Evolutionary conservation across 1,140 invertebrate species (phyloP).

Genomic region (Pachypsylla venusta): DNA sequence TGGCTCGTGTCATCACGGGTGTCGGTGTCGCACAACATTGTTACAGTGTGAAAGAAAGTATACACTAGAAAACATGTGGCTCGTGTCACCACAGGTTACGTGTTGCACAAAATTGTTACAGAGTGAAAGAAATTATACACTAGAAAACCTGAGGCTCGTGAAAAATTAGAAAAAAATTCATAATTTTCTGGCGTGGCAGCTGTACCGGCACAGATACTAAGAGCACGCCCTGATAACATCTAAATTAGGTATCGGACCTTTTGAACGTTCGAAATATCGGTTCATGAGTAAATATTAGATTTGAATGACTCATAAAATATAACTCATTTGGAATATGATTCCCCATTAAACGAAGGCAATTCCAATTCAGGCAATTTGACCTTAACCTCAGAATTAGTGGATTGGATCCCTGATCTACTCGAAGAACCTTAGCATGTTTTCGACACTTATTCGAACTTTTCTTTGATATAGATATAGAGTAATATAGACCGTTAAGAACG

Average conservation of each 20-base stretch:
- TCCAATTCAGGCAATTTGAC: neutral
- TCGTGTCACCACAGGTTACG: too few relatives aligned
- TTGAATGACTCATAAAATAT: neutral
- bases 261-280: neutral
- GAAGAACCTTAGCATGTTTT: neutral
- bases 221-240: neutral
- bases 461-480: neutral
- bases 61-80: too few relatives aligned
- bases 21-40: too few relatives aligned
- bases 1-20: too few relatives aligned
- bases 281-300: neutral
- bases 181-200: neutral
- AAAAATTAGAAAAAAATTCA: neutral
- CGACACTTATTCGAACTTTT: neutral
- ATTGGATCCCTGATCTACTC: too few relatives aligned
- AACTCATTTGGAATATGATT: neutral
- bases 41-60: too few relatives aligned
- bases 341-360: neutral
- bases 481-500: neutral
- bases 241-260: neutral
- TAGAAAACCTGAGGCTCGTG: too few relatives aligned
- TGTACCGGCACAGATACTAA: neutral
- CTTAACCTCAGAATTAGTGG: neutral
- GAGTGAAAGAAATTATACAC: too few relatives aligned
- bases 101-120: too few relatives aligned